Conservation (phyloP, 2,113 vertebrate species). For the Nipponia nippon region DNA sequence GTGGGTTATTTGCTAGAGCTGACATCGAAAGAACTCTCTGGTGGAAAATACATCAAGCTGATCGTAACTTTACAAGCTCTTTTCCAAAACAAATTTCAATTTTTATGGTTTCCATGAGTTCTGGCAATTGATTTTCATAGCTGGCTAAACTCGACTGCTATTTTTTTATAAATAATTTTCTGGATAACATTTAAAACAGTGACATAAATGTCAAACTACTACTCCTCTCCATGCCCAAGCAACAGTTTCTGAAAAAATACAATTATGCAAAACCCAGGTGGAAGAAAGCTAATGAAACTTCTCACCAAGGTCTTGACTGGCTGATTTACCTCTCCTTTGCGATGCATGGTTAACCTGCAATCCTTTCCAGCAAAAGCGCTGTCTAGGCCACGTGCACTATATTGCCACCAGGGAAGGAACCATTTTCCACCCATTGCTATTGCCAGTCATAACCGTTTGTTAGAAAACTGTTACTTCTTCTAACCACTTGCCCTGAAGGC, state of each 20-base stretch:
- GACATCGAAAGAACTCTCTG: not conserved
- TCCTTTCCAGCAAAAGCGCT: not conserved
- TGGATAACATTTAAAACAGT: not conserved
- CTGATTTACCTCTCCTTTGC: not conserved
- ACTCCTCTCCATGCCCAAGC: not conserved
- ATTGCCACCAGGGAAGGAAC: not conserved
- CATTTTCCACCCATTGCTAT: not conserved
- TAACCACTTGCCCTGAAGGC: not conserved
- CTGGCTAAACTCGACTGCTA: not conserved
- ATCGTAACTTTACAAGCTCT: not conserved
- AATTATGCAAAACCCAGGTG: not conserved
- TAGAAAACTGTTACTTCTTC: not conserved
- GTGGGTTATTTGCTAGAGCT: not conserved
- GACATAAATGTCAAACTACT: not conserved
- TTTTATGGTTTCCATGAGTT: conserved; percentile 20
- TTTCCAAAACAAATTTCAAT: not conserved
- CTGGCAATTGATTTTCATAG: not conserved
- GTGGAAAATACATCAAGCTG: not conserved
- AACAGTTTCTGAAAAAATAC: not conserved
- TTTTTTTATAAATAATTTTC: not conserved
- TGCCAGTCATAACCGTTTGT: not conserved
- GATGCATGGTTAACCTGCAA: not conserved
- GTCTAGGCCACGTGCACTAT: too few relatives aligned
- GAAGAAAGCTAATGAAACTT: not conserved
- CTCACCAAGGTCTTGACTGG: not conserved